Conservation (phyloP, 2,888 invertebrate genomes). For the Epirrita christyi region DNA sequence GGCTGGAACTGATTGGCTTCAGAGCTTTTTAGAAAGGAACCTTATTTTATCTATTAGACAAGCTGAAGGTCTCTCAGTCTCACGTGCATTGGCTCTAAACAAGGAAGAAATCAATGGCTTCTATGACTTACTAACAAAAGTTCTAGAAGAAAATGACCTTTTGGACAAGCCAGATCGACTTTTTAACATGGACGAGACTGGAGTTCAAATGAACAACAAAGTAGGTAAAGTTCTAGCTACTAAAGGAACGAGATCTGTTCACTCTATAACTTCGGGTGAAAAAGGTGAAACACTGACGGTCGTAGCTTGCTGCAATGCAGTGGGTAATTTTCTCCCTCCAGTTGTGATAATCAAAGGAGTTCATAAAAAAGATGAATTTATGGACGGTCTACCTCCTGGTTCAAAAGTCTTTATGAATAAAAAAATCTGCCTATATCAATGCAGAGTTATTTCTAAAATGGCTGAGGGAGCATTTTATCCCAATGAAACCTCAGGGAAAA, state of each 20-base stretch:
- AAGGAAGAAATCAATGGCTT: conserved; percentile 22
- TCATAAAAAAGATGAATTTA: conserved; percentile 29
- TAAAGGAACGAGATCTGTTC: conserved; percentile 43
- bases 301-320: conserved; percentile 54
- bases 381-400: conserved; percentile 35
- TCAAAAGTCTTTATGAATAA: conserved; percentile 28
- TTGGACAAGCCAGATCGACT: conserved; percentile 25
- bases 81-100: conserved; percentile 24
- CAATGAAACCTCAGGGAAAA: conserved; percentile 31
- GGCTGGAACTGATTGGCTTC: conserved; percentile 11
- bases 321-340: conserved; percentile 41
- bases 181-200: conserved; percentile 40
- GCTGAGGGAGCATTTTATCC: conserved; percentile 30
- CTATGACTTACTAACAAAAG: conserved; percentile 26
- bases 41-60: conserved; percentile 16
- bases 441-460: conserved; percentile 30
- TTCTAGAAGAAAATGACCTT: conserved; percentile 24
- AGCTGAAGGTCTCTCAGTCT: conserved; percentile 31
- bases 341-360: conserved; percentile 29
- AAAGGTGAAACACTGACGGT: conserved; percentile 51
- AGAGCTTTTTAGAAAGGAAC: conserved; percentile 19
- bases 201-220: conserved; percentile 33
- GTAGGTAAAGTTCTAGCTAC: conserved; percentile 35
- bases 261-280: conserved; percentile 50
- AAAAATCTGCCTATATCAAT: conserved; percentile 36